Percentiles rank a stretch among this genome's conserved stretches.
Evolutionary conservation across 2,797 vertebrate genomes (phyloP).

Genomic region (Propithecus perrieri): DNA sequence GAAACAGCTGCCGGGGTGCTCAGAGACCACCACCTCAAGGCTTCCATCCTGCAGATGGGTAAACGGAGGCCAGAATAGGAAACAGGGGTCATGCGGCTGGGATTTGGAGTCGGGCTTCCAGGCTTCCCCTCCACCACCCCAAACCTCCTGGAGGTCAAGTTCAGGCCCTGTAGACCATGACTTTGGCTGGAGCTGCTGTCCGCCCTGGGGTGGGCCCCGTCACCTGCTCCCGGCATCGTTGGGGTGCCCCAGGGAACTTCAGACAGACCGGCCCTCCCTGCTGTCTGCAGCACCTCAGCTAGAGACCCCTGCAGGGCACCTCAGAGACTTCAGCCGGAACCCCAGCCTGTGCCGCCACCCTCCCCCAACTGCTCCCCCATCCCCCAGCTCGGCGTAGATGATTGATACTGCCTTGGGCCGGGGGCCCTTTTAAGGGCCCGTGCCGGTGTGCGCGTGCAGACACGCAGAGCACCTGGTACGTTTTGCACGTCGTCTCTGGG

Average conservation of each 20-base stretch:
- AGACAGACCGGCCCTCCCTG: neutral
- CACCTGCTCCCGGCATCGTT: too few species aligned
- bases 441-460: fast-evolving
- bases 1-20: neutral
- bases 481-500: neutral
- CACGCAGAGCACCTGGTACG: neutral
- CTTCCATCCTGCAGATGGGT: neutral
- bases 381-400: too few species aligned
- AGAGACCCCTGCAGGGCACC: neutral
- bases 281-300: neutral
- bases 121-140: neutral
- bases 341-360: neutral
- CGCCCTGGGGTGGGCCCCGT: neutral
- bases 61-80: neutral
- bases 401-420: too few species aligned
- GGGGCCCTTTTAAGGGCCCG: neutral
- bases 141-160: neutral
- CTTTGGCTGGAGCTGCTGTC: neutral
- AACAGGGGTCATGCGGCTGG: neutral
- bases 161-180: neutral
- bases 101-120: neutral
- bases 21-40: neutral
- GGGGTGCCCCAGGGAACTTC: neutral
- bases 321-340: neutral
- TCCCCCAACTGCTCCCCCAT: neutral